A percentile compares a stretch with the other conserved stretches of the same genome.
phyloP scores from a whole-genome alignment of 1,140 invertebrate genomes.

The Formica exsecta region DNA sequence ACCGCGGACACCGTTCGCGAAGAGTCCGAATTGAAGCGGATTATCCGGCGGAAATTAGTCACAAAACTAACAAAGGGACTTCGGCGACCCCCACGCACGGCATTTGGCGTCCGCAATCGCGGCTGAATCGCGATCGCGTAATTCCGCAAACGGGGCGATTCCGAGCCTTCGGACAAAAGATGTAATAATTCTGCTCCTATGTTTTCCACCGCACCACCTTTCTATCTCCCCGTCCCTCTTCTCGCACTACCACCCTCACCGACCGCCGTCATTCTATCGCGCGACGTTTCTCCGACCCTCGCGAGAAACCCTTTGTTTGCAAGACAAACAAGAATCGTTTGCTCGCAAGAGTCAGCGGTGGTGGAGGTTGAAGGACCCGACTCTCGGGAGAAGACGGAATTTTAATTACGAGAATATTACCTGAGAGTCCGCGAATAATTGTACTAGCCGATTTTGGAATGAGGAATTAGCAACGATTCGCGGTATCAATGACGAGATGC shows the following conservation, averaged over 20 bases:
- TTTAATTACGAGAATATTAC: conserved; percentile 86
- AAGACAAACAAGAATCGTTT: conserved; percentile 86
- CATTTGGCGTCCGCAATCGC: conserved; percentile 82
- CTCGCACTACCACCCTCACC: conserved; percentile 12
- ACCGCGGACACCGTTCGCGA: neutral
- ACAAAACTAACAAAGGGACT: conserved; percentile 83
- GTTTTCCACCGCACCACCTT: conserved; percentile 75
- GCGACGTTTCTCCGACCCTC: conserved; percentile 75
- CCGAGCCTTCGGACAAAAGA: conserved; percentile 85
- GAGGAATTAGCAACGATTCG: conserved; percentile 20
- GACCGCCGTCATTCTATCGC: conserved; percentile 39
- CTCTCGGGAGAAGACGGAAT: conserved; percentile 78
- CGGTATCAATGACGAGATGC: neutral
- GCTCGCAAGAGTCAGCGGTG: conserved; percentile 76
- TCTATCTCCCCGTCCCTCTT: conserved; percentile 70
- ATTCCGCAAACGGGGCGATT: conserved; percentile 86
- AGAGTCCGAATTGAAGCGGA: conserved; percentile 76
- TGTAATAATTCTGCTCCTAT: conserved; percentile 85
- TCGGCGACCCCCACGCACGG: conserved; percentile 61
- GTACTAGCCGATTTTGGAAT: conserved; percentile 76
- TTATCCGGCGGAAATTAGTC: conserved; percentile 84
- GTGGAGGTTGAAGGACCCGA: conserved; percentile 67
- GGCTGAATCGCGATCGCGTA: conserved; percentile 84
- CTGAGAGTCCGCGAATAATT: conserved; percentile 79
- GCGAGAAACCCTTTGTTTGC: conserved; percentile 83